phyloP scores from a whole-genome alignment of 2,797 vertebrate genomes.

The Hirundo rustica region DNA sequence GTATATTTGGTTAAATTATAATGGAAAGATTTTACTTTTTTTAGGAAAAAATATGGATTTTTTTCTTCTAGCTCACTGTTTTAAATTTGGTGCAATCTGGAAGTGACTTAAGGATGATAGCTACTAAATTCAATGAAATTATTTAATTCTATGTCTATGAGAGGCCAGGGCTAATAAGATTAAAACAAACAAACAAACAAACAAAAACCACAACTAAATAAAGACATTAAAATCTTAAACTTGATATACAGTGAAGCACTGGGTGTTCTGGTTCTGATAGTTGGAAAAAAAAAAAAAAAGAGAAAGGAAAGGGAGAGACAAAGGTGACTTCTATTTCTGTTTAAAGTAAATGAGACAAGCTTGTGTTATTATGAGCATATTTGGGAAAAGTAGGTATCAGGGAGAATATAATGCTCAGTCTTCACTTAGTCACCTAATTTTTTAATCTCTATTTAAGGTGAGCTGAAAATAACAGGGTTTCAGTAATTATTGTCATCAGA shows the following conservation, averaged over 20 bases:
- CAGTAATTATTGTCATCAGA: background rate
- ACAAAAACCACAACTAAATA: too few relatives aligned
- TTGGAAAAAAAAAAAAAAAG: background rate
- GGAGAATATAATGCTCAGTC: background rate
- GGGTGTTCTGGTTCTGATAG: background rate
- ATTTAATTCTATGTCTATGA: conserved; percentile 45
- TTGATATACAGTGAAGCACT: background rate
- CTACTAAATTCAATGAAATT: conserved; percentile 14
- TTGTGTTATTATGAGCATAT: background rate
- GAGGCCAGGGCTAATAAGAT: background rate
- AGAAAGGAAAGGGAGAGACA: background rate
- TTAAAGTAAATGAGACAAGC: background rate
- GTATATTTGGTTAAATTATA: background rate
- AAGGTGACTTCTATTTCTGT: background rate
- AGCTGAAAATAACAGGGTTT: background rate
- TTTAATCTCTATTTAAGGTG: background rate
- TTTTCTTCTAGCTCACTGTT: background rate
- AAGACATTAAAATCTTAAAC: background rate
- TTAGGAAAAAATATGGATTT: background rate
- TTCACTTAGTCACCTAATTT: background rate
- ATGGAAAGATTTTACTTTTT: background rate
- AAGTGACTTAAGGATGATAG: conserved; percentile 2
- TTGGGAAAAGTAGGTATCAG: conserved; percentile 2
- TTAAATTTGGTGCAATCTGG: conserved; percentile 32
- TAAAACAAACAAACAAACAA: background rate